Evolutionary conservation across 2,888 invertebrate genomes (phyloP), one percentile per base, ranked within the genome.

Genomic region (Cerastis leucographa): DNA sequence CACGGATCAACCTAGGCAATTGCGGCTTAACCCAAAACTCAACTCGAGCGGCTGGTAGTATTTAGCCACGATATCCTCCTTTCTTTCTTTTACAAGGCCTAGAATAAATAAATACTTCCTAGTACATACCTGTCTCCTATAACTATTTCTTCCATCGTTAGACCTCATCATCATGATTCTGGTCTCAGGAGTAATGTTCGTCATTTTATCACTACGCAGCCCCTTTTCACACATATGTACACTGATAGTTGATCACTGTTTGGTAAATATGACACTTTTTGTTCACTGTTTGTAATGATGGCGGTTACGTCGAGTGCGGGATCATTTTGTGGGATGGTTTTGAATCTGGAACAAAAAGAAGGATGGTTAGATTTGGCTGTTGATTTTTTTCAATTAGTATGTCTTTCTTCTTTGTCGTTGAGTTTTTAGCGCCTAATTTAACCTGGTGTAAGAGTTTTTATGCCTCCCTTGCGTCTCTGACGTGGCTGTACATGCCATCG

Each of bases 101-200:
- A n/a, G 22, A 51, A 25, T 40, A 22, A 25, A 42, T 8, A 19
- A 42, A 17, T 40, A 42, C 4, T n/a, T 25, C 9, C 8, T 2
- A 7, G 3, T 22, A 75, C 88, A 88, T 66, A 97, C 96, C 96
- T 97, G 96, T 92, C 96, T 93, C 74, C 94, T 92, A 76, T 95
- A 96, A 54, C 90, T 94, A 76, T 92, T 93, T 62, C 94, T 93
- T 56, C 94, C 95, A 78, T 95, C 94, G 17, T 88, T 92, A 4
- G 95, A 91, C 87, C 96, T 89, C 93, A 95, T 94, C 91, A 96
- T 96, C 94, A 96, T 96, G 49, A 96, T 94, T 84, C 96, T 93
- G 29, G 96, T 95, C 85, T 96, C 96, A 44, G 95, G 95, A 35
- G 93, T 93, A 85, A 96, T 94, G 92, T 95, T 96, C 88, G 96